phyloP scores from a whole-genome alignment of 2,888 invertebrate species.

The Oligia latruncula region DNA sequence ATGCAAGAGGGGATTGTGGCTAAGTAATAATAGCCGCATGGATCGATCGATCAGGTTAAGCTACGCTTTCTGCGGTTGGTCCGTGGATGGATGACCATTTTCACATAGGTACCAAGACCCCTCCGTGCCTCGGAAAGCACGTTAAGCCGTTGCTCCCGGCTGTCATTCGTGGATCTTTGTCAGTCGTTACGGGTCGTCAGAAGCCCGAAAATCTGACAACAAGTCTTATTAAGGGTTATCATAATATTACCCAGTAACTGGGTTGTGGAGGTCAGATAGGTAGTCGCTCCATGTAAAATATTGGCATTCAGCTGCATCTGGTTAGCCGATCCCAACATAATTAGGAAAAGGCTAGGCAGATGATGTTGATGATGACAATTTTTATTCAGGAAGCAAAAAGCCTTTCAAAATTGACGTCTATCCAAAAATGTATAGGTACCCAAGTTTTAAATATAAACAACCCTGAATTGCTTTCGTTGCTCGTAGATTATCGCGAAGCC shows the following conservation, averaged over 20 bases:
- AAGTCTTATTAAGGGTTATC: not conserved
- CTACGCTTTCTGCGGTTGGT: too few species aligned
- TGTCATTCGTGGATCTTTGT: not conserved
- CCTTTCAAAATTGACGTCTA: not conserved
- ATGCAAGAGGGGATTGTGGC: not conserved
- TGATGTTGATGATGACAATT: too few species aligned
- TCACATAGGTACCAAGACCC: too few species aligned
- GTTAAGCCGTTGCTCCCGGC: not conserved
- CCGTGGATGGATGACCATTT: too few species aligned
- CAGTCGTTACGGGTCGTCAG: not conserved
- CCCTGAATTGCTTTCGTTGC: slow-evolving; percentile 36
- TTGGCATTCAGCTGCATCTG: not conserved
- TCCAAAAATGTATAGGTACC: slow-evolving; percentile 12
- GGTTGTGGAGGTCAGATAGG: not conserved
- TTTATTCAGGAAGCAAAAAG: not conserved
- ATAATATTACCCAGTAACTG: not conserved
- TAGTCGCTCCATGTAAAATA: not conserved
- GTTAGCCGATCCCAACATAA: not conserved
- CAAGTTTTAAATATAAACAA: slow-evolving; percentile 16
- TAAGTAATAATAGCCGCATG: too few species aligned
- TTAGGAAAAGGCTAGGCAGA: not conserved
- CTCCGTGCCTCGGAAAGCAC: too few species aligned
- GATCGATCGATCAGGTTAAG: too few species aligned
- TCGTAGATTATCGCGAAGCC: slow-evolving; percentile 15
- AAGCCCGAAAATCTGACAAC: too few species aligned